phyloP scores from a whole-genome alignment of 2,888 invertebrate species.

The Parochlus steinenii region DNA sequence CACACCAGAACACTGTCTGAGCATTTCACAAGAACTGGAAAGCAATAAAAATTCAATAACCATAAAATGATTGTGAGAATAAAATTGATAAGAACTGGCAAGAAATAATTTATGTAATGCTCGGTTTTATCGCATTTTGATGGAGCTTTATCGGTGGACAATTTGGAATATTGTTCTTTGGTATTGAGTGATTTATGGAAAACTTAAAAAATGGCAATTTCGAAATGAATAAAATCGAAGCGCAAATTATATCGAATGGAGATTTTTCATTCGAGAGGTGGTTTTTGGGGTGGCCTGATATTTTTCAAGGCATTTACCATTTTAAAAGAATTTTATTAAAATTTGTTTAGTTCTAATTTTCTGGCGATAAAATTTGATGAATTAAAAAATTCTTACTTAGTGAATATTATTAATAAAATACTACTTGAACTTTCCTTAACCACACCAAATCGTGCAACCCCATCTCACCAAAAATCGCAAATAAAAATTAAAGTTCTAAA shows the following conservation, averaged over 20 bases:
- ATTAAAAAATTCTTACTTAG: too few species aligned
- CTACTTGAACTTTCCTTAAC: neutral
- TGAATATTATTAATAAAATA: neutral
- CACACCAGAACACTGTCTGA: too few species aligned
- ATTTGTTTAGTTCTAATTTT: too few species aligned
- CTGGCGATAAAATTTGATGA: too few species aligned
- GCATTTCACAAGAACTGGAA: slow-evolving; percentile 1
- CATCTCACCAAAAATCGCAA: too few species aligned
- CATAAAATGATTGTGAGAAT: slow-evolving; percentile 12
- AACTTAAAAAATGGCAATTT: slow-evolving; percentile 8
- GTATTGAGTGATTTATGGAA: slow-evolving; percentile 12
- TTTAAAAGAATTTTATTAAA: too few species aligned
- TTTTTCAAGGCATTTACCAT: too few species aligned
- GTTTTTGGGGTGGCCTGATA: too few species aligned
- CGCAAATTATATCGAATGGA: too few species aligned
- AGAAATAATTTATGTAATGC: neutral
- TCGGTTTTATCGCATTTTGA: neutral
- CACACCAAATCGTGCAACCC: neutral
- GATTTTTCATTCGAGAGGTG: neutral
- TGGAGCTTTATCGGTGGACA: neutral
- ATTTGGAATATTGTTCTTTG: too few species aligned
- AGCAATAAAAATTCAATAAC: slow-evolving; percentile 13
- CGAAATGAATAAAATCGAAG: neutral
- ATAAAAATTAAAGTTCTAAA: too few species aligned
- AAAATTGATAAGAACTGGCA: slow-evolving; percentile 9